Evolutionary conservation across 2,797 vertebrate genomes (phyloP), one percentile per base, ranked within the genome.

Genomic region (Parotocinclus haroldoi): DNA sequence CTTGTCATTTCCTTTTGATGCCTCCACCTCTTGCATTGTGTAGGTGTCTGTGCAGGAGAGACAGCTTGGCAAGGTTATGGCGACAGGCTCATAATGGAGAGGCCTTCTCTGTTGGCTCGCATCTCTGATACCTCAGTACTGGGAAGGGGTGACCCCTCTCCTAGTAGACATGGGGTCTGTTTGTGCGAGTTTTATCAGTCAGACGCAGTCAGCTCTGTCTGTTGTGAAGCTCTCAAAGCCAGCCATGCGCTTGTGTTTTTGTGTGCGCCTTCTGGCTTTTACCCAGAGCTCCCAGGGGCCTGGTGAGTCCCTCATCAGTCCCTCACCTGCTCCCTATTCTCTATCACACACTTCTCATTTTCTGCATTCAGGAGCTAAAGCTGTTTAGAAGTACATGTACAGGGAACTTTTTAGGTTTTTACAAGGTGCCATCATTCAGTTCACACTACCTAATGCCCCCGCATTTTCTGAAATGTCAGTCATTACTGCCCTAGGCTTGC

Each of bases 31-130:
- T 62, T 69, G 69, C 73, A 73, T 86, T 85, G 83, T 89, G 73
- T 63, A 72, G 3, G 71, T 82, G 82, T 88, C 83, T 64, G 73
- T 76, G 68, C 68, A 73, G 63, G 58, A 79, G 81, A 76, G 84
- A 84, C 83, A 80, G 79, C 80, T 81, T 84, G 87, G 83, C 84
- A 85, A 81, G 73, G 10, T 68, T 66, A 71, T 74, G 81, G 69
- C 71, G 82, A 77, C 59, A 7, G 36, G 66, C 73, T 52, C 71
- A 73, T 73, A 74, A 73, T 66, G 68, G 73, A 69, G 50, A 69
- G 63, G 67, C 54, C 76, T 66, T 66, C 62, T 58, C 58, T 49
- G 18, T 53, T 67, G 62, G 69, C 54, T 14, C 42, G 10, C 62
- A 46, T 59, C 66, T 72, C 60, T 67, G 58, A 61, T 60, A 56